A percentile compares a stretch with the other conserved stretches of the same genome.
These are phyloP conservation scores for Pithys albifrons DNA, from an alignment of 2,113 vertebrate species.

Conservation along the genomic window DNA sequence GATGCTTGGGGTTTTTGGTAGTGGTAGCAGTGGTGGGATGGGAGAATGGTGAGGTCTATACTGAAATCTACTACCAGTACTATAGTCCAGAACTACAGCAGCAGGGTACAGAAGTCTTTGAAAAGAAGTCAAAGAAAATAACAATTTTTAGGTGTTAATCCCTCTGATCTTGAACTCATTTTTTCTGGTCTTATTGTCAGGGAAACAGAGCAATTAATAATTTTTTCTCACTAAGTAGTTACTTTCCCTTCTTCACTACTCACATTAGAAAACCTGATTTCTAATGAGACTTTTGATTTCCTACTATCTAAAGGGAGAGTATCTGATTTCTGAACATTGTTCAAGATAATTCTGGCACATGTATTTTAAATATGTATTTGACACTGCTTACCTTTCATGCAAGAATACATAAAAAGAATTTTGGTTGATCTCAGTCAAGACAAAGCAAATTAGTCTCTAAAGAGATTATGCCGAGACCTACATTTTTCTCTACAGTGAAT, in stretches of 20 bases:
- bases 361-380: neutral
- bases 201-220: neutral
- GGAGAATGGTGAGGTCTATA: fast-evolving
- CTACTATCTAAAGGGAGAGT: neutral
- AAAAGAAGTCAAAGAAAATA: neutral
- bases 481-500: neutral
- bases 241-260: neutral
- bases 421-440: neutral
- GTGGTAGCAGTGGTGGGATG: neutral
- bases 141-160: neutral
- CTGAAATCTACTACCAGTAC: neutral
- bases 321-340: neutral
- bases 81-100: neutral
- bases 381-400: neutral
- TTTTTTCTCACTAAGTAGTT: neutral
- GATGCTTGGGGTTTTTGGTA: neutral
- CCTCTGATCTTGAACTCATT: neutral
- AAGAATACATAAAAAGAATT: neutral
- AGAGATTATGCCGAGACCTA: neutral
- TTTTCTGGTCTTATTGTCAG: neutral
- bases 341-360: neutral
- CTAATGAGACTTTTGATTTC: neutral
- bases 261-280: neutral
- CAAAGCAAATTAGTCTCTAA: neutral
- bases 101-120: neutral